Conservation (phyloP, 2,797 vertebrate species). For the Coendou prehensilis region DNA sequence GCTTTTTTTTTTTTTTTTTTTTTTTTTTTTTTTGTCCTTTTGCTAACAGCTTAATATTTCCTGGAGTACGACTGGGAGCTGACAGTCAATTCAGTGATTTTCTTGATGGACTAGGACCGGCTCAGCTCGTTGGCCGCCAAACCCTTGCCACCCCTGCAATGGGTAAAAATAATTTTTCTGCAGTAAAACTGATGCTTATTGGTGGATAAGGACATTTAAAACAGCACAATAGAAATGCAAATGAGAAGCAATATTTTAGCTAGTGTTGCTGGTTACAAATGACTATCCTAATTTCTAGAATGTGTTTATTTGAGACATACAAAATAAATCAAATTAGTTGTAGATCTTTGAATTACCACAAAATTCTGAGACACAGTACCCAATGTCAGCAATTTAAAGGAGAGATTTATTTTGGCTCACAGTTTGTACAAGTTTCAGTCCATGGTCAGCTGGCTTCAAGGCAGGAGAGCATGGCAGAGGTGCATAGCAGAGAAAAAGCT, state of each 20-base stretch:
- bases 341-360: background rate
- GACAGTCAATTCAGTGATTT: conserved; percentile 99
- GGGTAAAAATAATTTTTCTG: conserved; percentile 89
- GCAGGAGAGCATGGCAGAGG: background rate
- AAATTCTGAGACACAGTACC: background rate
- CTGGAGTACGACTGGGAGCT: conserved; percentile 96
- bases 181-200: background rate
- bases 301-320: background rate
- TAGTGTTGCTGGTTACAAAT: background rate
- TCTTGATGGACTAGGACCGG: conserved; percentile 97
- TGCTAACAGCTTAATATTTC: conserved; percentile 95
- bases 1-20: background rate
- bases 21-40: background rate
- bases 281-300: background rate
- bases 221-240: background rate
- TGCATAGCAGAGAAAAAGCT: background rate
- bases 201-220: background rate
- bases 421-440: background rate
- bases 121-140: conserved; percentile 97
- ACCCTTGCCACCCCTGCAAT: conserved; percentile 98
- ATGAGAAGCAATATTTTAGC: background rate
- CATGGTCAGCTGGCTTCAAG: background rate
- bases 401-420: background rate
- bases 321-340: background rate
- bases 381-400: background rate